These are phyloP conservation scores for Zaprionus taronus DNA, from an alignment of 1,140 invertebrate species.

Conservation along the genomic window DNA sequence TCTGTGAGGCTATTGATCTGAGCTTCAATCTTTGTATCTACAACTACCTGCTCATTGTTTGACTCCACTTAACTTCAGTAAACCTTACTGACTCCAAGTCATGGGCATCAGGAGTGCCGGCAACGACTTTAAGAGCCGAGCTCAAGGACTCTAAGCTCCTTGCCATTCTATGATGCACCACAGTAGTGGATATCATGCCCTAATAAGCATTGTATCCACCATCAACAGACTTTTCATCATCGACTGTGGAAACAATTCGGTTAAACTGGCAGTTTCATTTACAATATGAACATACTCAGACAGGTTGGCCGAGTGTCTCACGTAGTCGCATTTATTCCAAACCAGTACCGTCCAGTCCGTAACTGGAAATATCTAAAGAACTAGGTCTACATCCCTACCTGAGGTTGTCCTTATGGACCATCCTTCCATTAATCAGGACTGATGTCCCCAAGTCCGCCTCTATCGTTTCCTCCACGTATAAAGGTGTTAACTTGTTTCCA, in stretches of 20 bases:
- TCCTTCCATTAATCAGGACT: neutral
- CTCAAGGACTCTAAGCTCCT: neutral
- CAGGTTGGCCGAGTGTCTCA: slow-evolving; percentile 27
- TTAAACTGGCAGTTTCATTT: slow-evolving; percentile 3
- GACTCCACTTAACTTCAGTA: neutral
- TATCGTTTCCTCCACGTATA: neutral
- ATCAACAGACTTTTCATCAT: neutral
- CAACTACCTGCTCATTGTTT: neutral
- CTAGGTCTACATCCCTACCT: neutral
- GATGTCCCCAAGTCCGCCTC: neutral
- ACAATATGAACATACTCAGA: slow-evolving; percentile 21
- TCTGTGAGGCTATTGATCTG: neutral
- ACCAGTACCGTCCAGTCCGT: neutral
- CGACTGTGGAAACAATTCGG: neutral
- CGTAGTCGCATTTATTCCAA: neutral
- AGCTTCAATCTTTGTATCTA: neutral
- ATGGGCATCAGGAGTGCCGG: neutral
- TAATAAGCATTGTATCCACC: too few relatives aligned
- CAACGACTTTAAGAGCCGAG: neutral
- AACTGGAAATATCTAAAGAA: neutral
- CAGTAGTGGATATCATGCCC: neutral
- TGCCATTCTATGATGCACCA: neutral
- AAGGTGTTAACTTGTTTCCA: neutral
- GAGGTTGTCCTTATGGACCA: neutral
- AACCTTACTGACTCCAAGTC: neutral